phyloP scores from a whole-genome alignment of 2,797 vertebrate species.

The Erethizon dorsatum region DNA sequence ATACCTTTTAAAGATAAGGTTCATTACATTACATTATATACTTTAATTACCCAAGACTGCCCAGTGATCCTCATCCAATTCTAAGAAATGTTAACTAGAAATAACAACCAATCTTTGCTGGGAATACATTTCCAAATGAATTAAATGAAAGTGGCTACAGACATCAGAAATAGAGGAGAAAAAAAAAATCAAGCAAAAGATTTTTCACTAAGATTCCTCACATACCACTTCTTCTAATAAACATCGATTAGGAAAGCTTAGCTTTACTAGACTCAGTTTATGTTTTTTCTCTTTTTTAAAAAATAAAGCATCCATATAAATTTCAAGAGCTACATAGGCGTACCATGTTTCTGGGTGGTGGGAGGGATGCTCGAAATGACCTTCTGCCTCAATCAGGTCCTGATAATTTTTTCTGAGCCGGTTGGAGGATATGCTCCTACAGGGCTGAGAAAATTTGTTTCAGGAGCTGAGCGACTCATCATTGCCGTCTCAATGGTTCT shows the following conservation, averaged over 20 bases:
- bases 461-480: neutral
- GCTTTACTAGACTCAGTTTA: neutral
- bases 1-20: neutral
- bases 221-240: neutral
- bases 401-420: neutral
- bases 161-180: neutral
- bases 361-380: neutral
- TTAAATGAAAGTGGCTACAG: neutral
- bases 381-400: too few species aligned
- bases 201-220: neutral
- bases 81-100: neutral
- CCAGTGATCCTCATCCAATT: neutral
- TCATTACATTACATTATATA: neutral
- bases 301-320: neutral
- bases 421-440: neutral
- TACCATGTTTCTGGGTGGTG: fast-evolving
- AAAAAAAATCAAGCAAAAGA: neutral
- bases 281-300: neutral
- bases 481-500: neutral
- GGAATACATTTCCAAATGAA: neutral
- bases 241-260: neutral
- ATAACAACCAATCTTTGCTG: neutral
- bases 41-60: neutral
- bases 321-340: neutral
- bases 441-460: neutral